These are phyloP conservation scores for Leptodactylus fuscus DNA, from an alignment of 2,113 vertebrate species.

Conservation along the genomic window DNA sequence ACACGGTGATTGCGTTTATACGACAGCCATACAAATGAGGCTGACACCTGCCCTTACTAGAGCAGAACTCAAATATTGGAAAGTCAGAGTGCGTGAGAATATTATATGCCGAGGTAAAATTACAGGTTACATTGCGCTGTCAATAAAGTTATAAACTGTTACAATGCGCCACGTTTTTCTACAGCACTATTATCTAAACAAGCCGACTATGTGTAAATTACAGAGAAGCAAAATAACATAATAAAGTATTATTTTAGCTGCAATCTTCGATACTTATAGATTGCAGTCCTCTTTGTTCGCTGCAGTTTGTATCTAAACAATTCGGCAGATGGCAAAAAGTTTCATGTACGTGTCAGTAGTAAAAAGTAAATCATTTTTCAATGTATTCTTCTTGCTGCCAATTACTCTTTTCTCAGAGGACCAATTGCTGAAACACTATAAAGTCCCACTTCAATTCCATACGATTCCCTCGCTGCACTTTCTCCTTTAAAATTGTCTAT, in stretches of 20 bases:
- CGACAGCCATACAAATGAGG: not conserved
- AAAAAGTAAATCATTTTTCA: constrained; percentile 34
- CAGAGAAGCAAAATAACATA: not conserved
- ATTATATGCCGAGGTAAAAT: not conserved
- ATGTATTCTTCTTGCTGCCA: constrained; percentile 21
- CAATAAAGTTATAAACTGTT: not conserved
- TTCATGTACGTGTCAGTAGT: constrained; percentile 23
- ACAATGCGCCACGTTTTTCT: not conserved
- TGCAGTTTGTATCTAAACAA: constrained; percentile 8
- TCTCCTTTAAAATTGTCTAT: constrained; percentile 31
- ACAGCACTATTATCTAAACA: not conserved
- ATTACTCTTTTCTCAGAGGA: constrained; percentile 20
- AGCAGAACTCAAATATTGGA: not conserved
- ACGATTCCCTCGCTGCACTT: constrained; percentile 16
- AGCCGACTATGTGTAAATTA: not conserved
- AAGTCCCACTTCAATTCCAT: constrained; percentile 29
- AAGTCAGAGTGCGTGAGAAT: not conserved
- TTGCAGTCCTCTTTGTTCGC: not conserved
- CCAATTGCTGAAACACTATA: constrained; percentile 23
- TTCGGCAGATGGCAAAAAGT: constrained; percentile 4
- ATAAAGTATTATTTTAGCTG: constrained; percentile 2
- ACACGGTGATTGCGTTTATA: not conserved
- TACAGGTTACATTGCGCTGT: not conserved
- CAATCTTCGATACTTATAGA: not conserved
- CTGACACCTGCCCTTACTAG: not conserved